Evolutionary conservation across 2,113 vertebrate species (phyloP), one percentile per base, ranked within the genome.

Genomic region (Illadopsis cleaveri): DNA sequence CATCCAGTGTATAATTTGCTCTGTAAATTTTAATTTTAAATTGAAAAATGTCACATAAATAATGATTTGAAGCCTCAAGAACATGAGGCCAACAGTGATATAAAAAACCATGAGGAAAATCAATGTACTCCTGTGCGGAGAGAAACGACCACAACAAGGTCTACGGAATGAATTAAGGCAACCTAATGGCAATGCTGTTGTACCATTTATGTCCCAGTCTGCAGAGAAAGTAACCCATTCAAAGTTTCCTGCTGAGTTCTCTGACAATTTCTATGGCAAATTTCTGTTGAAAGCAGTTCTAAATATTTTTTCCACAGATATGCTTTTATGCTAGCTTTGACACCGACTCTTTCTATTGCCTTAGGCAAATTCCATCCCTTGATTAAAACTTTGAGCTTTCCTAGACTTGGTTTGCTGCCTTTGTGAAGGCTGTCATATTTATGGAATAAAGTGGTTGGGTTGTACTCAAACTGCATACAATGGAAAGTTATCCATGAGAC

Each of bases 1-100:
- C 12, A 70, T 89, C 61, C 51, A 80, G 56, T 70, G 45, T 40
- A 85, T 87, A 33, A 91, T 85, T 85, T 91, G 12, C 35, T 80
- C 66, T 37, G 30, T 12, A 56, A 93, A 85, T 94, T 93, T 94
- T 95, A 37, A 72, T 92, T 95, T 94, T 38, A 77, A 96, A 85
- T 89, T 79, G 57, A 91, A 87, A 54, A 70, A 57, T 58, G 18
- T 54, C 42, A 91, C 62, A 77, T 73, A 91, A 94, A 73, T 77
- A 92, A 72, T 4, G 5, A 58, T 85, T 62, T 79, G 73, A 88
- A 85, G 12, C 50, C 27, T 94, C 50, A 76, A 89, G 70, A 85
- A 80, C 35, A n/a, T 48, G 56, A 93, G 15, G 58, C 35, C 42
- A 79, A 80, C 45, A 58, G 35, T 54, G 82, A 24, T 17, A 58